A percentile compares a stretch with the other conserved stretches of the same genome.
Conservation (phyloP, 2,113 vertebrate genomes). For the Protobothrops mucrosquamatus region DNA sequence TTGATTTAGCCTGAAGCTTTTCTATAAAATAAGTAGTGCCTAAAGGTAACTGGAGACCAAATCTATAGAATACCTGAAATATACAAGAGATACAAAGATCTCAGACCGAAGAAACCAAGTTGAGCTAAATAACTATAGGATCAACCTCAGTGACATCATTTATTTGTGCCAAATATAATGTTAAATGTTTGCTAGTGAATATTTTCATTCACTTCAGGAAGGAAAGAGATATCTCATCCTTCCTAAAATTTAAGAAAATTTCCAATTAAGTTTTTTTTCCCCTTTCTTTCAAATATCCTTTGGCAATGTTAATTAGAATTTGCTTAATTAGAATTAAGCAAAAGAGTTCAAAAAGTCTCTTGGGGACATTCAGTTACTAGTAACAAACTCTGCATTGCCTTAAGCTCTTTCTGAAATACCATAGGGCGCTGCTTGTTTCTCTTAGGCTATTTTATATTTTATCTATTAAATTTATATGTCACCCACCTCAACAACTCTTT, state of each 20-base stretch:
- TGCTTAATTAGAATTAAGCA: not conserved
- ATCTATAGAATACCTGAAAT: not conserved
- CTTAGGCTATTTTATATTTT: no score
- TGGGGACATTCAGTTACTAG: not conserved
- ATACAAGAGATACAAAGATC: not conserved
- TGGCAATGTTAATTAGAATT: not conserved
- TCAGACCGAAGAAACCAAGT: not conserved
- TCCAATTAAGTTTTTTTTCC: not conserved
- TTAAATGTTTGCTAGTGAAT: not conserved
- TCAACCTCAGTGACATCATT: not conserved
- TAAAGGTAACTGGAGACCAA: not conserved
- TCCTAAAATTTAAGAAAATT: not conserved
- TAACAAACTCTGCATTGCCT: not conserved
- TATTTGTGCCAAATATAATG: not conserved
- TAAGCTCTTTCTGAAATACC: not conserved
- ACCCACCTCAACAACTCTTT: no score
- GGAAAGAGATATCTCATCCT: not conserved
- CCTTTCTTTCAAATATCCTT: not conserved
- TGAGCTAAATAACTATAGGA: not conserved
- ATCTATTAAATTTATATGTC: no score
- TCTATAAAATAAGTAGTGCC: not conserved
- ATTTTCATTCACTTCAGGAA: not conserved
- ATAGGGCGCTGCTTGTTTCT: no score
- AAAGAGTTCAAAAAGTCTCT: not conserved
- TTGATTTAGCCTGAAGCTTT: not conserved